Conservation (phyloP, 2,113 vertebrate genomes). For the Laticauda colubrina region DNA sequence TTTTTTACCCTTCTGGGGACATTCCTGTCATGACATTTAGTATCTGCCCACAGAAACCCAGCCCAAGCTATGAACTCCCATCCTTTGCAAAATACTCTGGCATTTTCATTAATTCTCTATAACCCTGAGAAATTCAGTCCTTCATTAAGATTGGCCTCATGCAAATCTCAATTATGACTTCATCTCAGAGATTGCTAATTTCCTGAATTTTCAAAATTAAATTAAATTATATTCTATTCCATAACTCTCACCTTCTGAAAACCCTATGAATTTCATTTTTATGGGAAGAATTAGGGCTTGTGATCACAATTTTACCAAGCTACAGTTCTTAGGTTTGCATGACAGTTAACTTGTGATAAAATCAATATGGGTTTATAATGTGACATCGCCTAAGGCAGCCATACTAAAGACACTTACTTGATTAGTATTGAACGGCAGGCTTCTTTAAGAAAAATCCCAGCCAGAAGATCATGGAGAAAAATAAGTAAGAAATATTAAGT, state of each 20-base stretch:
- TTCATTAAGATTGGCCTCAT: neutral
- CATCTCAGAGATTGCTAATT: neutral
- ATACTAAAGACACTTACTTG: neutral
- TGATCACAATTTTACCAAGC: neutral
- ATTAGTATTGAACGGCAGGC: neutral
- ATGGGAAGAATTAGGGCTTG: neutral
- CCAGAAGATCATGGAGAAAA: neutral
- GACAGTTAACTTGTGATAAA: neutral
- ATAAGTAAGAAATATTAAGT: neutral
- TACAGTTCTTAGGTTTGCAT: neutral
- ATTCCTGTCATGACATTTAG: slow-evolving; percentile 64
- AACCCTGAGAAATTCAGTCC: neutral
- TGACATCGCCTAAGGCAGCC: neutral
- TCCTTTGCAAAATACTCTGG: slow-evolving; percentile 59
- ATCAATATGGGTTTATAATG: neutral
- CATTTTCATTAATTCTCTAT: slow-evolving; percentile 52
- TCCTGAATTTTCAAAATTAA: neutral
- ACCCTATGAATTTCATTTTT: neutral
- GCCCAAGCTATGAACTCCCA: slow-evolving; percentile 29
- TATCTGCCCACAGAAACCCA: slow-evolving; percentile 65
- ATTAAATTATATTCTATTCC: neutral
- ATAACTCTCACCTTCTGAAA: neutral
- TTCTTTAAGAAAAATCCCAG: neutral
- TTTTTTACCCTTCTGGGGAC: neutral
- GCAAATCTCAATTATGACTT: neutral